A percentile compares a stretch with the other conserved stretches of the same genome.
phyloP scores from a whole-genome alignment of 2,888 invertebrate genomes.

The Archips crataeganus region DNA sequence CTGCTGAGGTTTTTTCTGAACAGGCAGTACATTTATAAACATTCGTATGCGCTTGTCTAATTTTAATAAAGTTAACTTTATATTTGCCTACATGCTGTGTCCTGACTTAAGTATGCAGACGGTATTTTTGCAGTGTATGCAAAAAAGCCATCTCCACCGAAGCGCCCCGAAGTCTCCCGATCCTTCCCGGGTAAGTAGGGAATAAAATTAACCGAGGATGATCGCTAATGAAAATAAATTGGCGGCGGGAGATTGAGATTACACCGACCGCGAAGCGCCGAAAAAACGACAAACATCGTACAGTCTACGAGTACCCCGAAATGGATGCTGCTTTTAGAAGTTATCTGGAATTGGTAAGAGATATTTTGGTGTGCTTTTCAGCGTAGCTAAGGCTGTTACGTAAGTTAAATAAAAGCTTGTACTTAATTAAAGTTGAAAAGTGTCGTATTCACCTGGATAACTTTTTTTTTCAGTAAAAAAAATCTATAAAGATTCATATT shows the following conservation, averaged over 20 bases:
- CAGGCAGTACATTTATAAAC: too few species aligned
- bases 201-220: conserved; percentile 89
- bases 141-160: conserved; percentile 62
- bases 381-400: background rate
- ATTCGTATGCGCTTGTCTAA: too few species aligned
- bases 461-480: too few species aligned
- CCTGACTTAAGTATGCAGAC: background rate
- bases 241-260: conserved; percentile 86
- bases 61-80: too few species aligned
- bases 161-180: conserved; percentile 64
- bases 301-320: conserved; percentile 54
- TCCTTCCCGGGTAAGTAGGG: conserved; percentile 82
- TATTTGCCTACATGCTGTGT: too few species aligned
- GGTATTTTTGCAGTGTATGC: background rate
- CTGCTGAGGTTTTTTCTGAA: too few species aligned
- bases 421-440: too few species aligned
- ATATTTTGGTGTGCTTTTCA: background rate
- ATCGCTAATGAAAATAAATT: conserved; percentile 89
- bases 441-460: too few species aligned
- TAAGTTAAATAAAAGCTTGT: background rate
- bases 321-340: background rate
- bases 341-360: too few species aligned
- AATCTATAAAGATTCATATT: too few species aligned
- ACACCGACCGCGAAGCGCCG: conserved; percentile 72
- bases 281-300: conserved; percentile 63